Percentiles rank a stretch among this genome's conserved stretches.
Conservation (phyloP, 2,888 invertebrate species). For the Phyllotreta striolata region DNA sequence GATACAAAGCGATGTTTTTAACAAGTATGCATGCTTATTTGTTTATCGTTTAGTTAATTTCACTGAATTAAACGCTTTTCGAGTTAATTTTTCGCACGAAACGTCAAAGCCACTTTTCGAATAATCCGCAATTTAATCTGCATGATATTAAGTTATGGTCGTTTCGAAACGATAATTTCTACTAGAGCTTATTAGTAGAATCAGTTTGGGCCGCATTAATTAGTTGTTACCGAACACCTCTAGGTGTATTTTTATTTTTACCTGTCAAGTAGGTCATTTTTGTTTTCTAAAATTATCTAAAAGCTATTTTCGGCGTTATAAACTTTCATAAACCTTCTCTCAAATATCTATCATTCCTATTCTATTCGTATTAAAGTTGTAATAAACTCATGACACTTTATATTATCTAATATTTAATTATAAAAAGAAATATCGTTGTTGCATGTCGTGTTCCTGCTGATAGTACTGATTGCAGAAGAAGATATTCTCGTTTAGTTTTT, state of each 20-base stretch:
- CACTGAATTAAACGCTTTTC: slow-evolving; percentile 28
- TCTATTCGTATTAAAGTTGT: background rate
- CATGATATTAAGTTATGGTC: slow-evolving; percentile 1
- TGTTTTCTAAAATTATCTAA: slow-evolving; percentile 29
- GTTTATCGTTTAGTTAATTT: slow-evolving; percentile 35
- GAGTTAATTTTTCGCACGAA: slow-evolving; percentile 35
- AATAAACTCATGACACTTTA: background rate
- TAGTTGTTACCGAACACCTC: slow-evolving; percentile 3
- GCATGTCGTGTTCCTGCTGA: slow-evolving; percentile 19
- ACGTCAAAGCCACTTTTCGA: slow-evolving; percentile 33
- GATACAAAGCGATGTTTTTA: slow-evolving; percentile 44
- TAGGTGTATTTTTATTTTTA: slow-evolving; percentile 36
- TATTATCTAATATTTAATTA: background rate
- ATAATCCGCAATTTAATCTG: slow-evolving; percentile 35
- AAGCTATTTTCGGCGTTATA: slow-evolving; percentile 31
- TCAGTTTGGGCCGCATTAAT: background rate
- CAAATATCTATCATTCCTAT: background rate
- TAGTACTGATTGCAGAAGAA: too few species aligned
- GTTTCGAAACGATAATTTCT: background rate
- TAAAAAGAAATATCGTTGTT: slow-evolving; percentile 3
- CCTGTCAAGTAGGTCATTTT: slow-evolving; percentile 40
- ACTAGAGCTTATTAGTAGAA: slow-evolving; percentile 1
- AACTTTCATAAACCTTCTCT: background rate
- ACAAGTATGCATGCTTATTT: slow-evolving; percentile 48
- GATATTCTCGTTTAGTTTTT: slow-evolving; percentile 2